Percentiles rank a stretch among this genome's conserved stretches.
Conservation (phyloP, 2,113 vertebrate species). For the Centropus unirufus region DNA sequence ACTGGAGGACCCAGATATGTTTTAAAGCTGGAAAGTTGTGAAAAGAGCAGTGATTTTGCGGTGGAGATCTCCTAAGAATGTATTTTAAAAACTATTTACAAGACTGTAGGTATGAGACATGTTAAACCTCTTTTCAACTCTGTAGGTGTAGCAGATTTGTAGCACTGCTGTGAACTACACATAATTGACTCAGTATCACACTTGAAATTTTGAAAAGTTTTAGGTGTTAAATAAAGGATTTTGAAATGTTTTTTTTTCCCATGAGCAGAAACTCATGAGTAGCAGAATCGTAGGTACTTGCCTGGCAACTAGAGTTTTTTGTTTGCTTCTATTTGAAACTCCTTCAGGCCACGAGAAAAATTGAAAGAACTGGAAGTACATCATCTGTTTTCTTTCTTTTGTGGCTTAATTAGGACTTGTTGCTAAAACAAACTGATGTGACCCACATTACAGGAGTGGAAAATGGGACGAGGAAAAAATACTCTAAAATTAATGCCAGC, state of each 20-base stretch:
- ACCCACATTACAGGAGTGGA: slow-evolving; percentile 32
- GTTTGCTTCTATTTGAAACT: background rate
- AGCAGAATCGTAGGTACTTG: background rate
- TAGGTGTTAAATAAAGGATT: background rate
- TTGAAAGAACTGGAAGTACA: background rate
- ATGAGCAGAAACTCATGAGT: background rate
- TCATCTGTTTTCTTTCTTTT: slow-evolving; percentile 16
- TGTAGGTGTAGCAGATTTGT: background rate
- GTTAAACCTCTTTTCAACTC: background rate
- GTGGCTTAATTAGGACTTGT: slow-evolving; percentile 31
- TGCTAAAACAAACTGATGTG: slow-evolving; percentile 31
- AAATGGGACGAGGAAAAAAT: slow-evolving; percentile 47
- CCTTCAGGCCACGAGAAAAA: background rate
- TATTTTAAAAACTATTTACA: background rate
- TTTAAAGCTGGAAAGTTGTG: background rate
- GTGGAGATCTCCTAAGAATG: background rate
- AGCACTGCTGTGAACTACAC: background rate
- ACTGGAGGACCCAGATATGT: background rate
- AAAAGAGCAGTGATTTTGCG: background rate
- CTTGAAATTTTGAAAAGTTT: background rate
- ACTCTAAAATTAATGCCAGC: slow-evolving; percentile 7
- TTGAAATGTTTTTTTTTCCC: background rate
- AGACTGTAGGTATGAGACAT: background rate
- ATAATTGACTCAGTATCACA: background rate
- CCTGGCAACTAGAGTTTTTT: background rate